A percentile compares a stretch with the other conserved stretches of the same genome.
Evolutionary conservation across 2,113 vertebrate genomes (phyloP).

Genomic region (Sporophila hypoxantha): DNA sequence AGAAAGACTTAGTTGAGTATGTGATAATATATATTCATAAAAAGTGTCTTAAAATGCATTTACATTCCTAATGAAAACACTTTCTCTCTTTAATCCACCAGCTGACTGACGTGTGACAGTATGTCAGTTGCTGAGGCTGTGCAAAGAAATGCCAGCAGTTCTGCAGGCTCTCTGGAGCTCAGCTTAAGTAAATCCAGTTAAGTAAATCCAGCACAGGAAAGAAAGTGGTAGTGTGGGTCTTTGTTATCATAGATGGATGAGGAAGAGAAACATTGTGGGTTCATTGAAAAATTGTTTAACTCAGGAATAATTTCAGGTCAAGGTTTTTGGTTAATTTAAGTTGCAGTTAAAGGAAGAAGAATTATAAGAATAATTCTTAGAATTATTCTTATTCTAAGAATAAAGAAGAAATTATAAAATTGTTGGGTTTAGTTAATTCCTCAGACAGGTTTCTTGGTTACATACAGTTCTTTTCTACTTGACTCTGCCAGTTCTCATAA

Average conservation of each 20-base stretch:
- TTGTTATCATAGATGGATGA: background rate
- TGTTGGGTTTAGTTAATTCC: background rate
- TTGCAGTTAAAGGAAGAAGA: background rate
- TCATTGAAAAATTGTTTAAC: background rate
- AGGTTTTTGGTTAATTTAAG: background rate
- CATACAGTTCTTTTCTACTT: background rate
- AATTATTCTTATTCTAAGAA: too few relatives aligned
- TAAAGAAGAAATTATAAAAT: background rate
- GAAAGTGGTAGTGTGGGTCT: background rate
- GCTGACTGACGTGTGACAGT: background rate
- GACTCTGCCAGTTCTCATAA: background rate
- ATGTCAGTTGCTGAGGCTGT: background rate
- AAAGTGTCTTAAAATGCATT: conserved; percentile 7
- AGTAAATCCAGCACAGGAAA: conserved; percentile 12
- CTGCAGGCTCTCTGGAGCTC: background rate
- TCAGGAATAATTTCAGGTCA: background rate
- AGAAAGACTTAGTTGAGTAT: background rate
- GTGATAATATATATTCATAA: background rate
- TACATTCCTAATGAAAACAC: background rate
- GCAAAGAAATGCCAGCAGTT: background rate
- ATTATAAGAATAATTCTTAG: too few relatives aligned
- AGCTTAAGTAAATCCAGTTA: conserved; percentile 34
- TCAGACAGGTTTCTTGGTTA: background rate
- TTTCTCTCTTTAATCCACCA: background rate
- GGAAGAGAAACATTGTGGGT: background rate